Conservation (phyloP, 2,113 vertebrate species). For the Copsychus sechellarum region DNA sequence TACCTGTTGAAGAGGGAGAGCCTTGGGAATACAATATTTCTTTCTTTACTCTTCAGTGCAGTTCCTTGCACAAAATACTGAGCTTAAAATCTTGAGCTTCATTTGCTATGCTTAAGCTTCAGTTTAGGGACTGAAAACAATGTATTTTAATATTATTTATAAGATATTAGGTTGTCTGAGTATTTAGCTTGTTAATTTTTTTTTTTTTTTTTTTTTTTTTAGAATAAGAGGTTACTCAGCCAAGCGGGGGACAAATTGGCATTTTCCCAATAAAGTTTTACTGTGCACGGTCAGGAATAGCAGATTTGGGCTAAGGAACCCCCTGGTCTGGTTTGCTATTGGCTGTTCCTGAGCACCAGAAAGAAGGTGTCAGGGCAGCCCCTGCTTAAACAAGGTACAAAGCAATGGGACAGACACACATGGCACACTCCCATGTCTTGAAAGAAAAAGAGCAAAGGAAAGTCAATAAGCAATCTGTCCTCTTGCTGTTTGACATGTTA, state of each 20-base stretch:
- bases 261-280: background rate
- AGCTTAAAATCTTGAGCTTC: background rate
- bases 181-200: background rate
- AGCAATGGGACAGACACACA: background rate
- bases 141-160: background rate
- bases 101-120: background rate
- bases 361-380: accelerated
- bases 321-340: background rate
- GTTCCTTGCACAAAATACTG: background rate
- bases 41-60: background rate
- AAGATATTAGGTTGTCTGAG: background rate
- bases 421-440: background rate
- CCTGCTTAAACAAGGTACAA: background rate
- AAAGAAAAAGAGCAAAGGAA: background rate
- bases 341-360: background rate
- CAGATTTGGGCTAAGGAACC: background rate
- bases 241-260: background rate
- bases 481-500: background rate
- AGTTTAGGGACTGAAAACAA: background rate
- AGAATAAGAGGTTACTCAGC: background rate
- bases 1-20: background rate
- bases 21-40: background rate
- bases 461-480: background rate
- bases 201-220: background rate
- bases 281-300: background rate